Conservation (phyloP, 2,888 invertebrate genomes). For the Drosophila mayaguana region DNA sequence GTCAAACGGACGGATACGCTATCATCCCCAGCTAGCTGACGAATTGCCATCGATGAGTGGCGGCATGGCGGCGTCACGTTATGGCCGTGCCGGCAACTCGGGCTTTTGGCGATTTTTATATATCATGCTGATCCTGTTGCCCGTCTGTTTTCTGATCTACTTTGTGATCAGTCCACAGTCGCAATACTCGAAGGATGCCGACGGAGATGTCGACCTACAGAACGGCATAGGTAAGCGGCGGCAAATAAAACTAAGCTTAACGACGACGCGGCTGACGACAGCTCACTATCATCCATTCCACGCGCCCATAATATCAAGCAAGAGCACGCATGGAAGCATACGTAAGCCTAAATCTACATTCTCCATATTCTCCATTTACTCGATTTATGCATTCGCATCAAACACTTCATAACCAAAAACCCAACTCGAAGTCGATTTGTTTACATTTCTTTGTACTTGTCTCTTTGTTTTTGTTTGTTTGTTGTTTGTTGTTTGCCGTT, state of each 20-base stretch:
- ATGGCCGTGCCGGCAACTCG: conserved; percentile 9
- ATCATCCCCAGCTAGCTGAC: conserved; percentile 35
- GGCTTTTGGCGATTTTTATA: conserved; percentile 41
- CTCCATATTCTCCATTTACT: neutral
- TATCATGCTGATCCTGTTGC: conserved; percentile 19
- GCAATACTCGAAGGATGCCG: conserved; percentile 33
- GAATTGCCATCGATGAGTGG: conserved; percentile 3
- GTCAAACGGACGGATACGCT: conserved; percentile 12
- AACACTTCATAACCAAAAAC: neutral
- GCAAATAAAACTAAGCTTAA: neutral
- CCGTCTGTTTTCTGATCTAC: conserved; percentile 45
- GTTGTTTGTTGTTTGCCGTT: neutral
- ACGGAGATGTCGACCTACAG: conserved; percentile 37
- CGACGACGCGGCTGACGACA: neutral
- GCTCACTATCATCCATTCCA: conserved; percentile 5
- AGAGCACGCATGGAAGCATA: neutral
- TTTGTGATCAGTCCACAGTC: conserved; percentile 47
- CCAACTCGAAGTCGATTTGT: neutral
- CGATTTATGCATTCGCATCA: neutral
- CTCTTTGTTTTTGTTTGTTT: neutral
- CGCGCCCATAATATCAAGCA: conserved; percentile 1
- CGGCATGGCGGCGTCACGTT: conserved; percentile 28
- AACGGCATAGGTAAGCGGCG: conserved; percentile 58
- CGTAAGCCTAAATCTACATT: conserved; percentile 30
- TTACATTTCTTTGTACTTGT: neutral